Conservation (phyloP, 92 coral and sea anemone genomes). For the Siderastrea siderea region DNA sequence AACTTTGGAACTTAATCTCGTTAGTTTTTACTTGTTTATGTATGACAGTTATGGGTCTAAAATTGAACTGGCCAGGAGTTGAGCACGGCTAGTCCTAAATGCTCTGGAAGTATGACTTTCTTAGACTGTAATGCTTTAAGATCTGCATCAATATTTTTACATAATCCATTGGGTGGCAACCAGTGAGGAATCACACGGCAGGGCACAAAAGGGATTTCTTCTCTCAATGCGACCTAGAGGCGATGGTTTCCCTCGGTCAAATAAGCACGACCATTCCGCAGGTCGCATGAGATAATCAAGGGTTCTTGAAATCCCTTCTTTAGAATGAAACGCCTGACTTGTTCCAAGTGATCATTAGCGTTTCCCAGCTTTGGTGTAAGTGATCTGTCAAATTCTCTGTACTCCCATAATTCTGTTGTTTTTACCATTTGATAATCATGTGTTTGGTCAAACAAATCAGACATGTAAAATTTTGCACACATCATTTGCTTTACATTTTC, state of each 20-base stretch:
- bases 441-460: background rate
- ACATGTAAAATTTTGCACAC: background rate
- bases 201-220: background rate
- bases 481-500: background rate
- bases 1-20: no score
- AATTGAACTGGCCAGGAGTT: no score
- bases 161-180: background rate
- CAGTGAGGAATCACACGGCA: slow-evolving; percentile 5
- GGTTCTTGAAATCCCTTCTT: slow-evolving; percentile 9
- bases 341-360: background rate
- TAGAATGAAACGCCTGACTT: slow-evolving; percentile 2
- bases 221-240: slow-evolving; percentile 4
- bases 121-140: background rate
- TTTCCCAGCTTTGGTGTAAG: background rate
- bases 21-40: no score
- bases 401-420: no score
- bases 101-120: no score
- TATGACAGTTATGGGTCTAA: no score
- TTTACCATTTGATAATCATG: background rate
- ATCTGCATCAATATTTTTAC: background rate
- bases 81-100: no score
- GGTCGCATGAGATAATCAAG: slow-evolving; percentile 1
- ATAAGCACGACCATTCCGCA: background rate
- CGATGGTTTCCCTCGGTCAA: background rate
- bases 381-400: no score